These are phyloP conservation scores for Adela reaumurella DNA, from an alignment of 2,888 invertebrate genomes.

Conservation along the genomic window DNA sequence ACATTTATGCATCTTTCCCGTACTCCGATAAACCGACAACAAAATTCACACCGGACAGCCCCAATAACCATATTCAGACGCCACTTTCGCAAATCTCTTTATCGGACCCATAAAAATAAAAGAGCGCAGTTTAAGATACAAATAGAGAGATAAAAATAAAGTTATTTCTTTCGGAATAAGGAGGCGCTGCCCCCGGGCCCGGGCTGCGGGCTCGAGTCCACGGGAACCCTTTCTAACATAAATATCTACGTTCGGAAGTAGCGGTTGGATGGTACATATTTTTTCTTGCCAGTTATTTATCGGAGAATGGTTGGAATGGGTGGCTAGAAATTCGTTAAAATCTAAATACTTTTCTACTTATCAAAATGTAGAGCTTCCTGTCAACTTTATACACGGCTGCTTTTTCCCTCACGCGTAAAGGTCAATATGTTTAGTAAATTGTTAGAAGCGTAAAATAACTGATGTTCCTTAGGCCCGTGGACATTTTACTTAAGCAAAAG, in stretches of 20 bases:
- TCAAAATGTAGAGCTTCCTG: too few species aligned
- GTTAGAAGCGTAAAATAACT: too few species aligned
- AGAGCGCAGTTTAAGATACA: slow-evolving; percentile 30
- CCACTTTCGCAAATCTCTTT: slow-evolving; percentile 23
- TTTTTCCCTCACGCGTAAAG: too few species aligned
- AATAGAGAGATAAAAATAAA: slow-evolving; percentile 47
- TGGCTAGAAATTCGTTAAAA: not conserved
- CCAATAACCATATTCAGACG: not conserved
- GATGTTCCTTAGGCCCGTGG: too few species aligned
- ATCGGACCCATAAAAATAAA: slow-evolving; percentile 23
- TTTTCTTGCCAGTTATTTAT: slow-evolving; percentile 41
- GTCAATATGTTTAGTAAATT: too few species aligned
- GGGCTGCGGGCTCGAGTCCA: slow-evolving; percentile 28
- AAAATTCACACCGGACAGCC: too few species aligned
- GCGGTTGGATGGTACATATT: slow-evolving; percentile 49
- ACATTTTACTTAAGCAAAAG: too few species aligned
- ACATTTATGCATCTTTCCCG: too few species aligned
- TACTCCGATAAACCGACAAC: too few species aligned
- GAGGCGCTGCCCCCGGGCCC: not conserved
- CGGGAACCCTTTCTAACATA: slow-evolving; percentile 53
- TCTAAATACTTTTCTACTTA: too few species aligned
- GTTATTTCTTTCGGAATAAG: slow-evolving; percentile 27
- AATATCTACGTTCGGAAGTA: slow-evolving; percentile 51
- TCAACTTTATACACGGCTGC: too few species aligned
- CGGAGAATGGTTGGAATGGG: slow-evolving; percentile 17